Percentiles rank a stretch among this genome's conserved stretches.
Evolutionary conservation across 1,140 invertebrate genomes (phyloP).

Genomic region (Drosophila pseudoobscura): DNA sequence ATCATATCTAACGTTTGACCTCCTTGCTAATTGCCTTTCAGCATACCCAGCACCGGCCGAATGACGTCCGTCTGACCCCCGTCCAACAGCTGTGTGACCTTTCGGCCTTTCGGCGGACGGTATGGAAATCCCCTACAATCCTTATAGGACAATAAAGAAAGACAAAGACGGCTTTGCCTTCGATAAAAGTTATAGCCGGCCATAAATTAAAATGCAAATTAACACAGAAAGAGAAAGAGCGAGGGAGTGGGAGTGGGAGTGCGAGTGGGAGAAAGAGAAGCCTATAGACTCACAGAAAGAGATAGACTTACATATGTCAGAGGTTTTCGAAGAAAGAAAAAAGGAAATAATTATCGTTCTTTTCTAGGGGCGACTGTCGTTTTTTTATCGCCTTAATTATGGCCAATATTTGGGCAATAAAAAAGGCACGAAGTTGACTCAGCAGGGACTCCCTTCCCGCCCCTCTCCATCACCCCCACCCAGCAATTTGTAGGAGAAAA

Average conservation of each 20-base stretch:
- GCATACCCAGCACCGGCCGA: neutral
- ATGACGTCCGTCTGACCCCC: slow-evolving; percentile 40
- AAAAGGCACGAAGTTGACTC: slow-evolving; percentile 43
- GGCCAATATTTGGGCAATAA: slow-evolving; percentile 72
- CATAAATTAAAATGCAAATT: slow-evolving; percentile 81
- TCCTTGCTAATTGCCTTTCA: slow-evolving; percentile 60
- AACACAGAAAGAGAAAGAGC: slow-evolving; percentile 44
- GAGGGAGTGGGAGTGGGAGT: neutral
- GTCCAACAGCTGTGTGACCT: slow-evolving; percentile 64
- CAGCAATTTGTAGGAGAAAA: slow-evolving; percentile 1
- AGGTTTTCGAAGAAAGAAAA: neutral
- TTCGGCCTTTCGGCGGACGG: slow-evolving; percentile 38
- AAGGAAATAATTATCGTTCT: slow-evolving; percentile 60
- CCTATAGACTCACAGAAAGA: neutral
- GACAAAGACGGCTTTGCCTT: slow-evolving; percentile 8
- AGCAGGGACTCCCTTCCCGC: slow-evolving; percentile 3
- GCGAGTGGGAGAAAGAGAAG: neutral
- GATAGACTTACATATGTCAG: neutral
- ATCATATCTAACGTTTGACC: slow-evolving; percentile 39
- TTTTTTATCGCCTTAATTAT: slow-evolving; percentile 73
- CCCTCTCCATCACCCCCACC: no score
- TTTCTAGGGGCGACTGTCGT: slow-evolving; percentile 8
- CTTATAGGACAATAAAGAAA: neutral
- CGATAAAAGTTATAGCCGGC: slow-evolving; percentile 76
- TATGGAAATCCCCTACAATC: no score